Evolutionary conservation across 2,797 vertebrate species (phyloP).

Genomic region (Rhinella marina): DNA sequence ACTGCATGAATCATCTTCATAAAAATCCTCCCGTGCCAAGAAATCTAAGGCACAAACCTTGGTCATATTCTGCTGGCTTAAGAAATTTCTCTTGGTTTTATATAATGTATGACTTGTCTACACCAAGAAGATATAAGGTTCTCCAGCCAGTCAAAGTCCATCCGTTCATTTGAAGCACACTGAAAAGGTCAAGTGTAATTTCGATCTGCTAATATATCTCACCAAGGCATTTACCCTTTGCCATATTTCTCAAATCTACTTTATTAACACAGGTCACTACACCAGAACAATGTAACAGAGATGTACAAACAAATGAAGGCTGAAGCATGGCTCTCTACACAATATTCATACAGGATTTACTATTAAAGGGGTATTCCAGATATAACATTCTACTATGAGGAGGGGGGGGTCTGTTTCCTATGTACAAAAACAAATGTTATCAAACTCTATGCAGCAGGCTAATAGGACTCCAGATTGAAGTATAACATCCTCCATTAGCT

Average conservation of each 20-base stretch:
- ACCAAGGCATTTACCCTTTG: not conserved
- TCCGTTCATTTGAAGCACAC: not conserved
- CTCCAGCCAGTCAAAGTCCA: not conserved
- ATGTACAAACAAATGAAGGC: not conserved
- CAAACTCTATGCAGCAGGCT: not conserved
- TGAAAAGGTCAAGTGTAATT: conserved; percentile 23
- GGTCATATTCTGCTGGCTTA: not conserved
- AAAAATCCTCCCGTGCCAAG: not conserved
- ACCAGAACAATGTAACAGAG: not conserved
- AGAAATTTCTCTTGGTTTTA: not conserved
- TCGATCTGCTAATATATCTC: conserved; percentile 8
- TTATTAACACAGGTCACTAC: not conserved
- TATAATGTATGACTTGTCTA: not conserved
- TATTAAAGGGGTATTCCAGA: not conserved
- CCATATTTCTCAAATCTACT: not conserved
- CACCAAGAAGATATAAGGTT: not conserved
- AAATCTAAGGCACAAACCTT: not conserved
- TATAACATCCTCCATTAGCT: not conserved
- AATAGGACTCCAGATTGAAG: not conserved
- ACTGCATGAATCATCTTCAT: conserved; percentile 14
- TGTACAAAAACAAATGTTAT: not conserved
- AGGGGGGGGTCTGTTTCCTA: not conserved
- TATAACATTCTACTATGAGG: no score
- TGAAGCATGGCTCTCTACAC: not conserved
- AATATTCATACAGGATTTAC: not conserved